Evolutionary conservation across 2,797 vertebrate genomes (phyloP).

Genomic region (Rhyacichthys aspro): DNA sequence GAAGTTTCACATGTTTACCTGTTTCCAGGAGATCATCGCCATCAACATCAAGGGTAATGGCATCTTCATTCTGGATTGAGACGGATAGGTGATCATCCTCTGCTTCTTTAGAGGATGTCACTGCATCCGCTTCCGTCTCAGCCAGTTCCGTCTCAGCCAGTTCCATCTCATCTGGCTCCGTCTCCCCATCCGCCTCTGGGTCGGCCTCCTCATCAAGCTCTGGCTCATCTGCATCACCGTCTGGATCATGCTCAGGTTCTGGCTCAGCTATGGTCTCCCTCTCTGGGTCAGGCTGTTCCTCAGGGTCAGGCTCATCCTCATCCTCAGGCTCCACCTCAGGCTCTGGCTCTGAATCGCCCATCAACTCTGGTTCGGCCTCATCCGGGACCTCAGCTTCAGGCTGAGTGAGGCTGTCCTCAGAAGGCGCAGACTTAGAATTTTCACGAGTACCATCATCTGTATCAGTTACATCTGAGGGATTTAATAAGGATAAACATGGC

Average conservation of each 20-base stretch:
- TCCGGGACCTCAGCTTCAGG: conserved; percentile 27
- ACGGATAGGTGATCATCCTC: conserved; percentile 99
- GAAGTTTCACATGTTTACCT: conserved; percentile 99
- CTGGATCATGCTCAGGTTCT: conserved; percentile 57
- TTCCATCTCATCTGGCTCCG: conserved; percentile 52
- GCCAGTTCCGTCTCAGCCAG: conserved; percentile 77
- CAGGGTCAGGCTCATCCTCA: conserved; percentile 75
- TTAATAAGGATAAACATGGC: conserved; percentile 99
- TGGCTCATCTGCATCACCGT: conserved; percentile 57
- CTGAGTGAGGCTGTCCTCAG: conserved; percentile 89
- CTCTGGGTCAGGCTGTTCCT: conserved; percentile 82
- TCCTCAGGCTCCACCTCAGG: conserved; percentile 28
- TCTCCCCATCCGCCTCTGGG: conserved; percentile 39
- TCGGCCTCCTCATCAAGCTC: conserved; percentile 52
- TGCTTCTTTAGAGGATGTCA: conserved; percentile 90
- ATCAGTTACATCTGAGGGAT: conserved; percentile 99
- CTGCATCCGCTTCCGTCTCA: conserved; percentile 90
- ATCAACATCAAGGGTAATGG: conserved; percentile 99
- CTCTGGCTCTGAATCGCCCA: conserved; percentile 64
- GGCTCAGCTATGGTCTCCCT: conserved; percentile 60
- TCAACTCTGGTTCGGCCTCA: conserved; percentile 30
- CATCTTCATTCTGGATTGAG: conserved; percentile 99
- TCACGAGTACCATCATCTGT: conserved; percentile 99
- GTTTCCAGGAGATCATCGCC: conserved; percentile 99
- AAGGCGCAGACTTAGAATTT: conserved; percentile 94